These are phyloP conservation scores for Cerceris ruficornis DNA, from an alignment of 2,888 invertebrate species.

Conservation along the genomic window DNA sequence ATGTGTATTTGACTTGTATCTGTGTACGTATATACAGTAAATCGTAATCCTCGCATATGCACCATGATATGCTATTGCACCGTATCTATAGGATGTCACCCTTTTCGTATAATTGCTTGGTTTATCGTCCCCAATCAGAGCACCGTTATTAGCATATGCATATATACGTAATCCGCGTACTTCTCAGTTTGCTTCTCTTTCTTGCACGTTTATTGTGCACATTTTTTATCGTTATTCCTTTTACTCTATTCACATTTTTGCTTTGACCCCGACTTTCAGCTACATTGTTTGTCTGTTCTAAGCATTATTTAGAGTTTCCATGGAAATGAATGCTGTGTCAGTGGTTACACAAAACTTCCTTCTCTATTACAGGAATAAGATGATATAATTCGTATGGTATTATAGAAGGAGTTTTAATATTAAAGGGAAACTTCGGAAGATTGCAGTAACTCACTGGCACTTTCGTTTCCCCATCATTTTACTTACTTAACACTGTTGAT, in stretches of 20 bases:
- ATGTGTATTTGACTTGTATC: conserved; percentile 53
- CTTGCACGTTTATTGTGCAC: conserved; percentile 21
- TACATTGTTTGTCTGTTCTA: too few species aligned
- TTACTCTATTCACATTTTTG: conserved; percentile 30
- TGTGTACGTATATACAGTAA: background rate
- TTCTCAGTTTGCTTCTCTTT: conserved; percentile 38
- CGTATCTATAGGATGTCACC: conserved; percentile 68
- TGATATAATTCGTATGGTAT: too few species aligned
- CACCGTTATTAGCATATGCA: conserved; percentile 77
- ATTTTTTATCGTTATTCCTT: conserved; percentile 19
- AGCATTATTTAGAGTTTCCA: too few species aligned
- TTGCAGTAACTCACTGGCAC: too few species aligned
- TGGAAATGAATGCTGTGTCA: too few species aligned
- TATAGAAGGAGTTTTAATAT: too few species aligned
- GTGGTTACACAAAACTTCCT: too few species aligned
- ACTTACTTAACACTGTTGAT: too few species aligned
- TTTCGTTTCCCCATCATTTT: too few species aligned
- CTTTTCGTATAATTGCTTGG: conserved; percentile 80
- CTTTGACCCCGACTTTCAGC: conserved; percentile 1
- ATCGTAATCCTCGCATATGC: conserved; percentile 39
- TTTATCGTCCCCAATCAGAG: conserved; percentile 79
- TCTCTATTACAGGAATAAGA: too few species aligned
- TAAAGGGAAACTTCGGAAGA: too few species aligned
- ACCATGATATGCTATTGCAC: conserved; percentile 26
- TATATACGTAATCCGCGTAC: conserved; percentile 71